Percentiles rank a stretch among this genome's conserved stretches.
Evolutionary conservation across 2,888 invertebrate species (phyloP).

Genomic region (Acleris cristana): DNA sequence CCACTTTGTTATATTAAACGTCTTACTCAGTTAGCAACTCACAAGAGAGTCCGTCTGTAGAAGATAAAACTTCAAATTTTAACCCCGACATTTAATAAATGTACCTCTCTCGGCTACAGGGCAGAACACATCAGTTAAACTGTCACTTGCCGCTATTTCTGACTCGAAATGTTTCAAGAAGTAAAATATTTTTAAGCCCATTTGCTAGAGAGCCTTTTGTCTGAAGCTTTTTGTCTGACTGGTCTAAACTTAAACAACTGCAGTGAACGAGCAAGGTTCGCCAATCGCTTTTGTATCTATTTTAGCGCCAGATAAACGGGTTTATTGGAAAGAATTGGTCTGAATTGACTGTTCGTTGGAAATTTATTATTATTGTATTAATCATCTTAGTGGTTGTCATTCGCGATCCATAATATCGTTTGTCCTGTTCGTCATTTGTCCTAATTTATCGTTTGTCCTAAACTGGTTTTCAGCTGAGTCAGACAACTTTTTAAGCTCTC

Average conservation of each 20-base stretch:
- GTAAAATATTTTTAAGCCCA: conserved; percentile 80
- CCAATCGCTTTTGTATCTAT: no score
- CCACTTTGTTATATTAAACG: conserved; percentile 24
- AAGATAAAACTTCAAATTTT: conserved; percentile 30
- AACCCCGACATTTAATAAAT: conserved; percentile 64
- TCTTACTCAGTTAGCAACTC: conserved; percentile 7
- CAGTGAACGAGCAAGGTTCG: not conserved
- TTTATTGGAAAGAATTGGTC: no score
- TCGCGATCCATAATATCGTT: no score
- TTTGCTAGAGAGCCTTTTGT: conserved; percentile 75
- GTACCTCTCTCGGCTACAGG: conserved; percentile 63
- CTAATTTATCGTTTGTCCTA: no score
- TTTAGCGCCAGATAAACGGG: not conserved
- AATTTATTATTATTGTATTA: no score
- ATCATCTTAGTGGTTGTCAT: no score
- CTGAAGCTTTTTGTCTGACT: conserved; percentile 42
- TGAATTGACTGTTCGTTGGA: no score
- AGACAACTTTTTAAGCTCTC: no score
- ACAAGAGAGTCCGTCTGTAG: conserved; percentile 8
- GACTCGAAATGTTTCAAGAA: conserved; percentile 76
- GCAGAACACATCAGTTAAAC: conserved; percentile 72
- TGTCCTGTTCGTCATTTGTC: no score
- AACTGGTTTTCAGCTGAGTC: no score
- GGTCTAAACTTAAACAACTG: not conserved
- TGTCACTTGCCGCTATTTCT: conserved; percentile 77